phyloP scores from a whole-genome alignment of 2,797 vertebrate species.

The Craterocephalus amniculus region DNA sequence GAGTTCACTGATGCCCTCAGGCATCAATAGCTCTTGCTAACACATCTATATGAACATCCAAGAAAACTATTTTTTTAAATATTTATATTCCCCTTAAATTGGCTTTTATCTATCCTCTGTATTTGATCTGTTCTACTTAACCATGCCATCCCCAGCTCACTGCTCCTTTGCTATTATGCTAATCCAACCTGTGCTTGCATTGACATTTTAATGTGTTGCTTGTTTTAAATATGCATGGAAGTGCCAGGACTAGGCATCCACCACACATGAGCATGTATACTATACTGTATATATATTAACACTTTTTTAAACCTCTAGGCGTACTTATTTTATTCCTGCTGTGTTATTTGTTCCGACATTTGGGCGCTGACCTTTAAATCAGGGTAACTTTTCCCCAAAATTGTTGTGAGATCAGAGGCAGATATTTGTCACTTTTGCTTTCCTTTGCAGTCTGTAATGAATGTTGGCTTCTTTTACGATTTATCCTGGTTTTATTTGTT shows the following conservation, averaged over 20 bases:
- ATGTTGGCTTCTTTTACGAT: background rate
- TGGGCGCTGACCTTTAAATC: conserved; percentile 57
- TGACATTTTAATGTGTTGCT: conserved; percentile 20
- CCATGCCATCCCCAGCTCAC: background rate
- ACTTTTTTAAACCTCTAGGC: conserved; percentile 27
- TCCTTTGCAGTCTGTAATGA: conserved; percentile 20
- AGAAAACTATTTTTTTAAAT: conserved; percentile 45
- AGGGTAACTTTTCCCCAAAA: conserved; percentile 39
- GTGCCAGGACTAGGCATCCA: background rate
- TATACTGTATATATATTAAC: too few relatives aligned
- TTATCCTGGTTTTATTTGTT: background rate
- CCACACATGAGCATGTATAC: conserved; percentile 1
- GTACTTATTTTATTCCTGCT: conserved; percentile 41
- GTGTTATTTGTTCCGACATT: conserved; percentile 47
- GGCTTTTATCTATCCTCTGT: conserved; percentile 46
- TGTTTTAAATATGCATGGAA: conserved; percentile 20
- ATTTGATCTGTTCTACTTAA: conserved; percentile 45
- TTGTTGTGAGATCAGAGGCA: conserved; percentile 37
- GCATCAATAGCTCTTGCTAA: conserved; percentile 39
- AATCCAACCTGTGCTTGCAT: conserved; percentile 12
- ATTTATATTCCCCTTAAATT: conserved; percentile 59
- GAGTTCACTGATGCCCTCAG: conserved; percentile 33
- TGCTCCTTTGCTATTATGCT: conserved; percentile 15
- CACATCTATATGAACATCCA: conserved; percentile 44
- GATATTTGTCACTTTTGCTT: conserved; percentile 15